A percentile compares a stretch with the other conserved stretches of the same genome.
Conservation (phyloP, 2,888 invertebrate species). For the Volucella zonaria region DNA sequence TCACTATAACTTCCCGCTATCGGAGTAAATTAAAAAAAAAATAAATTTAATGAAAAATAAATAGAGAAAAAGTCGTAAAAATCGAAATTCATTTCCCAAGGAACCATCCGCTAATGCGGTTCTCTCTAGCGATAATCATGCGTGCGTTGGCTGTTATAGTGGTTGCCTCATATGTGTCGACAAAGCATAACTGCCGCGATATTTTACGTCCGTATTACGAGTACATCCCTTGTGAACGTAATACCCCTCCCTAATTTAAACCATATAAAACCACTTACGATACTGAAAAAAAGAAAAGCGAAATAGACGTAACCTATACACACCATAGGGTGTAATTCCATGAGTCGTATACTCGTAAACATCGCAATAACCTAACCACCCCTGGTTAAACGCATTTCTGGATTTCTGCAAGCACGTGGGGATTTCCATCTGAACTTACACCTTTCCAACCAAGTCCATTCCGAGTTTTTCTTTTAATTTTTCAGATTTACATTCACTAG, state of each 20-base stretch:
- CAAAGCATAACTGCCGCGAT: too few species aligned
- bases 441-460: not conserved
- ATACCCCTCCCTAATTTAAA: conserved; percentile 6
- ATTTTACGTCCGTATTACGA: too few species aligned
- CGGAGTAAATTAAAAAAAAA: conserved; percentile 3
- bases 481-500: conserved; percentile 23
- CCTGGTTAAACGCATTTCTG: conserved; percentile 7
- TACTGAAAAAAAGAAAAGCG: not conserved
- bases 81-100: too few species aligned
- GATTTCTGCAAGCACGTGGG: conserved; percentile 40
- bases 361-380: not conserved
- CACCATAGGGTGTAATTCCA: conserved; percentile 15
- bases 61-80: not conserved
- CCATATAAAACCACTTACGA: not conserved
- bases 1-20: not conserved
- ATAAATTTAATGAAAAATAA: not conserved
- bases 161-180: too few species aligned
- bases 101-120: too few species aligned
- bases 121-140: too few species aligned
- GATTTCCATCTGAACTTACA: conserved; percentile 11
- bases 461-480: conserved; percentile 5
- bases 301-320: conserved; percentile 59
- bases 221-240: too few species aligned
- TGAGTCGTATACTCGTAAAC: not conserved
- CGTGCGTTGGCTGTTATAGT: too few species aligned